Evolutionary conservation across 1,140 invertebrate genomes (phyloP).

Genomic region (Apis laboriosa): DNA sequence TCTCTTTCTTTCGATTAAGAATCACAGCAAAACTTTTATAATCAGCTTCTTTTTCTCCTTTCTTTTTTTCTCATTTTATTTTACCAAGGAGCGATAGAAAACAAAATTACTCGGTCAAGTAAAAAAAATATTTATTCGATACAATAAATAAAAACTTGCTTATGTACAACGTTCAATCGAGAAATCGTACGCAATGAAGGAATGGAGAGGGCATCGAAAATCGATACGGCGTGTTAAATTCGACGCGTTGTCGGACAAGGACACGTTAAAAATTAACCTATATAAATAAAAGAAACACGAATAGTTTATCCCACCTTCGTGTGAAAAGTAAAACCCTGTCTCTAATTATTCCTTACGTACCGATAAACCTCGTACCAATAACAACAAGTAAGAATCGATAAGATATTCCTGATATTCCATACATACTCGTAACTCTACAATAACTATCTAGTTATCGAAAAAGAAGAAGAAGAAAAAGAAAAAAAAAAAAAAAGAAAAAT

Average conservation of each 20-base stretch:
- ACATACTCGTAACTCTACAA: neutral
- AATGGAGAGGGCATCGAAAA: neutral
- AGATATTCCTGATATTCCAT: neutral
- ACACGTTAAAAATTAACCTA: neutral
- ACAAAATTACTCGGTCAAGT: neutral
- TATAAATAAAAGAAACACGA: neutral
- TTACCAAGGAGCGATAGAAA: neutral
- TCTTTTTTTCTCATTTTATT: neutral
- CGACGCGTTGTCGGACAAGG: neutral
- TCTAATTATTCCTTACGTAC: neutral
- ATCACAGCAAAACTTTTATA: neutral
- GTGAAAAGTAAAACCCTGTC: neutral
- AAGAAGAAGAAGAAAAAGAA: neutral
- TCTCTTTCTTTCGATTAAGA: neutral
- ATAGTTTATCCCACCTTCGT: neutral
- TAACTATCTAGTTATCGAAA: neutral
- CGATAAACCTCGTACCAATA: constrained; percentile 6
- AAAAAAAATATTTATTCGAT: constrained; percentile 62
- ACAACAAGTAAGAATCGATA: neutral
- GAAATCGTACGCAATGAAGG: constrained; percentile 1
- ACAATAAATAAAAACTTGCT: constrained; percentile 68
- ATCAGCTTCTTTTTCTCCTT: neutral
- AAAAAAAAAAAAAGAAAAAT: neutral
- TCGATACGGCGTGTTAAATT: neutral
- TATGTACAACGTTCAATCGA: constrained; percentile 62